Evolutionary conservation across 2,888 invertebrate genomes (phyloP), one percentile per base, ranked within the genome.

Genomic region (Acanthopleura granulata): DNA sequence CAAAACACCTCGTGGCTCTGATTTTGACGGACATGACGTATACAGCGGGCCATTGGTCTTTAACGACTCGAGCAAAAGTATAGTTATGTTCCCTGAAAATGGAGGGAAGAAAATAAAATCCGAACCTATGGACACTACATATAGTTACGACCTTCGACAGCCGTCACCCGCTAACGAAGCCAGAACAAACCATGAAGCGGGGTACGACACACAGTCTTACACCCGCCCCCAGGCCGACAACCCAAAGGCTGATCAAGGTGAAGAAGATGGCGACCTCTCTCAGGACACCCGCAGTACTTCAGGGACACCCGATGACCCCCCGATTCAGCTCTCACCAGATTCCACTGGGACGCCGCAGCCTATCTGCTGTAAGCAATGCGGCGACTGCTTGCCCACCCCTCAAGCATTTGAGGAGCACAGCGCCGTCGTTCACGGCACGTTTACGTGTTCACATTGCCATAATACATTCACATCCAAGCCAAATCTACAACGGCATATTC

Each of bases 401-500:
- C 27, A 66, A 12, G 75, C 80, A 0, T 82, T 84, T 72, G 83
- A 85, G 57, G 78, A 72, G n/a, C 87, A 86, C 77, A 84, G 81
- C 71, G 77, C 81, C 29, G 74, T 77, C 9, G 75, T 76, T 9
- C 87, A 87, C 72, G 76, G 80, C 49, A 75, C 83, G 3, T 84
- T 80, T 75, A 84, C 85, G 1, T 87, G 87, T 74, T 73, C 76
- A 6, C 77, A 81, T n/a, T 87, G 87, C 70, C 80, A 80, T 62
- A 74, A 80, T 16, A 82, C 85, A 6, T 87, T 87, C 75, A 85
- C 86, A 0, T 83, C 84, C 18, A 74, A 84, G 66, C 85, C 83
- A 62, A 85, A 86, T 74, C 83, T 87, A 79, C 83, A 86, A 66
- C 81, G 84, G 0, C 87, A 87, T 66, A 81, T 84, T 27, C 81